These are phyloP conservation scores for Zaprionus ghesquierei DNA, from an alignment of 1,140 invertebrate genomes.

Conservation along the genomic window DNA sequence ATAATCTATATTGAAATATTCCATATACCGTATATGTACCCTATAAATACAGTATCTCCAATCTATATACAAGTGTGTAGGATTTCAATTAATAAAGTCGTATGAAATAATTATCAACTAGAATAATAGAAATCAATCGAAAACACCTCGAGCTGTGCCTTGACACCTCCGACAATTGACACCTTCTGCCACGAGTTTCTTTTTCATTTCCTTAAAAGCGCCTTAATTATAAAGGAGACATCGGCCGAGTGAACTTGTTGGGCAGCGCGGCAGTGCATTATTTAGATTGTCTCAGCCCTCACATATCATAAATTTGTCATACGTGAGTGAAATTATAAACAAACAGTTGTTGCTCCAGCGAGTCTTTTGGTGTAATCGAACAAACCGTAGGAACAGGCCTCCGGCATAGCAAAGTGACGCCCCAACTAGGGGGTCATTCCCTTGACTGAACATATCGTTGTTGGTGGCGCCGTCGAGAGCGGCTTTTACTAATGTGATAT, in stretches of 20 bases:
- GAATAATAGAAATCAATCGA: background rate
- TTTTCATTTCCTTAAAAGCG: constrained; percentile 61
- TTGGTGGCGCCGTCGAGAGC: no score
- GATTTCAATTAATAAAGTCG: background rate
- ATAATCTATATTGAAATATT: no score
- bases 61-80: background rate
- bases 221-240: constrained; percentile 58
- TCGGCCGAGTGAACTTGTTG: constrained; percentile 15
- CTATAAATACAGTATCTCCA: no score
- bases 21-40: no score
- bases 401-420: background rate
- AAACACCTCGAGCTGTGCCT: background rate
- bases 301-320: constrained; percentile 44
- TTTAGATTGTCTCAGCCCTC: constrained; percentile 48
- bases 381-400: constrained; percentile 6
- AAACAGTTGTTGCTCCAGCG: background rate
- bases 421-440: background rate
- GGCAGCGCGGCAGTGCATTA: constrained; percentile 43
- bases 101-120: background rate
- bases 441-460: background rate
- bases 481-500: constrained; percentile 20
- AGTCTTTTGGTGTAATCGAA: constrained; percentile 35
- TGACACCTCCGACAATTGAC: background rate
- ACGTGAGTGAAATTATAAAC: constrained; percentile 12
- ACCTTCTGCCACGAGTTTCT: background rate